Evolutionary conservation across 1,140 invertebrate species (phyloP), one percentile per base, ranked within the genome.

Genomic region (Laodelphax striatellus): DNA sequence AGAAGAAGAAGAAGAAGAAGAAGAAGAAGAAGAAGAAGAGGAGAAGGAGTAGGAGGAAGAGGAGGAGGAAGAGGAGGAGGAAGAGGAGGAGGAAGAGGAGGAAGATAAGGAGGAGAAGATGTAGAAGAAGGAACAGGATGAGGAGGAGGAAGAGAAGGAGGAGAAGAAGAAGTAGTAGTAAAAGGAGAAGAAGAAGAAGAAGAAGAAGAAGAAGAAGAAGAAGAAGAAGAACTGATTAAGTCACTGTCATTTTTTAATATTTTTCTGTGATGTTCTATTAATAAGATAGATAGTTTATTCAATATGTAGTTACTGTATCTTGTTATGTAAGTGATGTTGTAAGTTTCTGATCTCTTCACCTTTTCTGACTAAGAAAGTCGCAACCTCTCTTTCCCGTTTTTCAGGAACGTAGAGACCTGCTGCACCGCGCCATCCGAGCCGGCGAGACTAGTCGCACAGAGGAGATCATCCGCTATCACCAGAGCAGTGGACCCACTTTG

Each of bases 361-460:
- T n/a, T n/a, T n/a, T n/a, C n/a, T n/a, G n/a, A n/a, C n/a, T n/a
- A n/a, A n/a, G n/a, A n/a, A n/a, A n/a, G n/a, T n/a, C n/a, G n/a
- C n/a, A n/a, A n/a, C n/a, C n/a, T n/a, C n/a, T n/a, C n/a, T n/a
- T n/a, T n/a, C n/a, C 24, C 24, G 6, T 28, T 28, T 28, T 28
- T 28, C 24, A 88, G 83, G 83, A 87, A 67, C 79, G 80, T 28
- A 77, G 90, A 14, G 87, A 92, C 65, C 76, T 83, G 42, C 76
- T 94, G 0, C 90, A 92, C 70, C 78, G 79, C 44, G 83, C 83
- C 0, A 85, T 93, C 57, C 73, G 89, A 50, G 72, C 80, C 2
- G 85, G 84, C 3, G 84, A 83, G 0, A 80, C 87, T 50, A 64
- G 82, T 11, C 68, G 75, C 1, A 63, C 66, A 10, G 6, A 62